A percentile compares a stretch with the other conserved stretches of the same genome.
These are phyloP conservation scores for Halocynthia roretzi DNA, from an alignment of 23 tunicate species.

Conservation along the genomic window DNA sequence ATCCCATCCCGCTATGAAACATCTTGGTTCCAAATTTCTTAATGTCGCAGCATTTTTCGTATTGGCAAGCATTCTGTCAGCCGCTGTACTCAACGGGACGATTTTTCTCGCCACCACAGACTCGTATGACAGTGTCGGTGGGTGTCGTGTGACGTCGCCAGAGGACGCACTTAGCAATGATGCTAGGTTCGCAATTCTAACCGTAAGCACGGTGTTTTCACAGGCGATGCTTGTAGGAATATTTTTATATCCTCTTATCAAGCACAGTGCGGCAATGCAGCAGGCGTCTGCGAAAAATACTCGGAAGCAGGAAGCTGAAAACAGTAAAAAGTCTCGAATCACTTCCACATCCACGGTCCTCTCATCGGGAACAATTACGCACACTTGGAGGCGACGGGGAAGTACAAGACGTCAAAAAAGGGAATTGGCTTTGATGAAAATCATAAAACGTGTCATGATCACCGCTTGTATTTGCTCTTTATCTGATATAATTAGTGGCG, in stretches of 20 bases:
- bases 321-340: neutral
- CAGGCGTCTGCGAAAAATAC: constrained; percentile 1
- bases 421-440: constrained; percentile 25
- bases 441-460: constrained; percentile 53
- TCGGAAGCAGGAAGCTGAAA: neutral
- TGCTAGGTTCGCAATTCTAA: constrained; percentile 52
- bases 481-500: constrained; percentile 62
- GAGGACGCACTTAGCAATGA: constrained; percentile 1
- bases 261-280: constrained; percentile 50
- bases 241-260: constrained; percentile 65
- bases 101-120: constrained; percentile 37
- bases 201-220: constrained; percentile 46
- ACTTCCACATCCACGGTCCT: neutral
- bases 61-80: constrained; percentile 33
- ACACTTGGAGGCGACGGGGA: neutral
- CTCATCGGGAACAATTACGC: neutral
- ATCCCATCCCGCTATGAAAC: constrained; percentile 67
- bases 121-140: constrained; percentile 28
- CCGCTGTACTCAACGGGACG: constrained; percentile 42
- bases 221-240: constrained; percentile 47
- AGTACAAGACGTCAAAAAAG: constrained; percentile 24
- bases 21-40: constrained; percentile 33
- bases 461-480: constrained; percentile 53
- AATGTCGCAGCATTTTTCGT: constrained; percentile 28
- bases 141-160: constrained; percentile 56